Evolutionary conservation across 2,113 vertebrate species (phyloP).

Genomic region (Zootoca vivipara): DNA sequence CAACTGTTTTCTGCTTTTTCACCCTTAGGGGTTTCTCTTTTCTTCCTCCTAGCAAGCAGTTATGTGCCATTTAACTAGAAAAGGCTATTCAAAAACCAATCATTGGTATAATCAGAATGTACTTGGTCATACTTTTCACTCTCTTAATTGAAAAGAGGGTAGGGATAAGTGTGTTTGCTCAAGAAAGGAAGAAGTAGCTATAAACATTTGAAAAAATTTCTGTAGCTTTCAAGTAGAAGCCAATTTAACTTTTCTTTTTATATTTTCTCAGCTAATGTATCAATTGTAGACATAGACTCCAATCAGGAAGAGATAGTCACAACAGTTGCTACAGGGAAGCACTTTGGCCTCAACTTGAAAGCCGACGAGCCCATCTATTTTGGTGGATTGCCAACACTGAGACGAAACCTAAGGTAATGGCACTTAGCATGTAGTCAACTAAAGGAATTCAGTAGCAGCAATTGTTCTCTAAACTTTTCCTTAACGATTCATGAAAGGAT

Average conservation of each 20-base stretch:
- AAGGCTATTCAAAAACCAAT: background rate
- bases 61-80: background rate
- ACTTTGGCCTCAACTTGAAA: conserved; percentile 92
- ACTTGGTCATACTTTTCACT: too few species aligned
- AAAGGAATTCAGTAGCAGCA: background rate
- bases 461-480: background rate
- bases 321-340: conserved; percentile 83
- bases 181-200: background rate
- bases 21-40: background rate
- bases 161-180: background rate
- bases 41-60: background rate
- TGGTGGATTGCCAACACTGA: conserved; percentile 89
- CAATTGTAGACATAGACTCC: conserved; percentile 86
- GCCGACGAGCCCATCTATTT: conserved; percentile 94
- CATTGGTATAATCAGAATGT: too few species aligned
- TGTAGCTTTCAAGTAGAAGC: background rate
- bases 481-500: background rate
- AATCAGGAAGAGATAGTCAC: conserved; percentile 84
- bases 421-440: background rate
- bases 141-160: too few species aligned
- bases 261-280: conserved; percentile 83
- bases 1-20: background rate
- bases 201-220: background rate
- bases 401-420: conserved; percentile 87
- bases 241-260: conserved; percentile 48